Conservation (phyloP, 1,140 invertebrate genomes). For the Pseudomyrmex pallidus region DNA sequence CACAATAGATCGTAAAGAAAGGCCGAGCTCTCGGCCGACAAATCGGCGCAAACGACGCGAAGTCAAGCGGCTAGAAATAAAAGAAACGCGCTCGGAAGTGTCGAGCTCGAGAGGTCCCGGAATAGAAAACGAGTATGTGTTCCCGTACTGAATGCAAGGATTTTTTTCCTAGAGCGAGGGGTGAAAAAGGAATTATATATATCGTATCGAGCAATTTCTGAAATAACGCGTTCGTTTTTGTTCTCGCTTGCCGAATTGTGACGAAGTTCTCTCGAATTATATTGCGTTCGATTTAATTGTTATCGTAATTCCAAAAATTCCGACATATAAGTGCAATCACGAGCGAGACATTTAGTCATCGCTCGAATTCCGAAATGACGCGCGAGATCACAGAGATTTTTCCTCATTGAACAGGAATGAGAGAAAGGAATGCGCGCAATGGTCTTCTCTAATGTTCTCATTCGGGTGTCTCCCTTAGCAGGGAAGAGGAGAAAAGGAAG, state of each 20-base stretch:
- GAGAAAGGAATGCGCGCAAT: conserved; percentile 6
- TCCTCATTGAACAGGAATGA: conserved; percentile 18
- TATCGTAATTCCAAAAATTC: too few species aligned
- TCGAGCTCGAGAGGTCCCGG: conserved; percentile 1
- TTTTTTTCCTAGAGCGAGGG: too few species aligned
- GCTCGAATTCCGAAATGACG: conserved; percentile 18
- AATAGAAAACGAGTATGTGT: neutral
- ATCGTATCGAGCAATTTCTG: neutral
- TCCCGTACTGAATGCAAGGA: too few species aligned
- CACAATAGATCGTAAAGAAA: conserved; percentile 48
- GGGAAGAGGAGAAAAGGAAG: conserved; percentile 1
- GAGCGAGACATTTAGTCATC: conserved; percentile 8
- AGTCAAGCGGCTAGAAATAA: conserved; percentile 52
- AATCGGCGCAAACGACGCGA: conserved; percentile 21
- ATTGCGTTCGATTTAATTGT: too few species aligned
- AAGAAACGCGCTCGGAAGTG: conserved; percentile 39
- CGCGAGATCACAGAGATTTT: conserved; percentile 20
- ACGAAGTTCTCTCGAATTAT: too few species aligned
- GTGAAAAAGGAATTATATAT: neutral
- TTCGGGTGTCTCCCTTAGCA: conserved; percentile 7
- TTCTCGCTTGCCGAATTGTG: too few species aligned
- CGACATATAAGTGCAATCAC: too few species aligned
- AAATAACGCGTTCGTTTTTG: too few species aligned
- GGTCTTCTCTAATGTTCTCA: conserved; percentile 27
- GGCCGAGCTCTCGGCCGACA: conserved; percentile 41